These are phyloP conservation scores for Ptilorrhoa leucosticta DNA, from an alignment of 2,113 vertebrate genomes.

Conservation along the genomic window DNA sequence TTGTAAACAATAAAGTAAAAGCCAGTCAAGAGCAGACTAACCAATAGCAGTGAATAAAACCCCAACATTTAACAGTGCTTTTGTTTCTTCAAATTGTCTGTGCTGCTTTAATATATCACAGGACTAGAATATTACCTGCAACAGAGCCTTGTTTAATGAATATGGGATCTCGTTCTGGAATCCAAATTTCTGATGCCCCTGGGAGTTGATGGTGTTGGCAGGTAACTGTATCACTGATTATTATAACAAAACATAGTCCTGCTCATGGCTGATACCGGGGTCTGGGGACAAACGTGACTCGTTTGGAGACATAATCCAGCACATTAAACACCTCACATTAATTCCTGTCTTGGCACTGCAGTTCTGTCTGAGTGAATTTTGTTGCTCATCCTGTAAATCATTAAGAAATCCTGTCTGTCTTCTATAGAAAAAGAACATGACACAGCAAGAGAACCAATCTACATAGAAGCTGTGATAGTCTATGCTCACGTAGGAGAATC, in stretches of 20 bases:
- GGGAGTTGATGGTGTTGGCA: not conserved
- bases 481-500: rapidly evolving
- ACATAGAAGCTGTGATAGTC: not conserved
- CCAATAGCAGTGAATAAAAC: not conserved
- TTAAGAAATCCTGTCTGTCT: not conserved
- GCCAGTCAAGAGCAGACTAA: not conserved
- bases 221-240: not conserved
- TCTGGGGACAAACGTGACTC: rapidly evolving
- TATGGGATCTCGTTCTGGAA: not conserved
- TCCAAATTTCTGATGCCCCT: not conserved
- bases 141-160: not conserved
- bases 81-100: not conserved
- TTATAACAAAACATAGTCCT: not conserved
- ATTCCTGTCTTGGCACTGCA: not conserved
- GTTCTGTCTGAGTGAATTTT: not conserved
- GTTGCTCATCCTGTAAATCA: not conserved
- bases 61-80: not conserved
- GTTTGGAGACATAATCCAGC: not conserved
- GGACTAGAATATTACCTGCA: not conserved
- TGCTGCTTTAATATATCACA: not conserved
- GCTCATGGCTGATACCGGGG: not conserved
- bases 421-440: not conserved
- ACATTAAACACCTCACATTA: not conserved
- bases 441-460: not conserved
- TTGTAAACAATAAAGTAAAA: not conserved